Base-by-base conservation (phyloP, 2,888 invertebrate species). In the Agelastica alni region DNA sequence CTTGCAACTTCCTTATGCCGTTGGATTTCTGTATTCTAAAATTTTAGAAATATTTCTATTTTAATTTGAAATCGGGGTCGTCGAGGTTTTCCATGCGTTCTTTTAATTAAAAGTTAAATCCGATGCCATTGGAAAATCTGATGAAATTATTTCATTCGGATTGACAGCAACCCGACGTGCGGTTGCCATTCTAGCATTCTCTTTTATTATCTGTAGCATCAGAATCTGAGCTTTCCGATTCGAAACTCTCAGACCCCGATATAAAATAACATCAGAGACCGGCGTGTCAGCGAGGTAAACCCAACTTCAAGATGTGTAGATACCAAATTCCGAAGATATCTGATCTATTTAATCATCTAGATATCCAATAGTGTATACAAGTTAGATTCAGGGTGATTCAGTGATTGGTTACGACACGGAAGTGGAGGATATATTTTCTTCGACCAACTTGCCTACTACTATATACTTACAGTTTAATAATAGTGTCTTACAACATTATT, bases 301-400 rank as follows among this genome's bases (percentile, higher is more conserved):
- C 17, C 28, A 30, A 16, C 43, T 30, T 28, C 43, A 16, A 43
- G 56, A 54, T 56, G 41, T 16, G 54, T 37, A 41, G 60, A 60
- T 60, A 55, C 51, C 51, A 46, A 58, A 58, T 62, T 56, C 60
- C 56, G 13, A n/a, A 47, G 51, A 48, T 62, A 62, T 60, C 62
- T 57, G 60, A 61, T 61, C 41, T 43, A 46, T 48, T 55, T 53
- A 59, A 61, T 61, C 59, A 54, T 36, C 47, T 31, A 16, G 37
- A 55, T 57, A 61, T 59, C 59, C 46, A 58, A 55, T 54, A 54
- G 56, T 58, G 18, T 17, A 17, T 37, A 37, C 4, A 3, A n/a
- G 37, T 18, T 37, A 10, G 13, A 37, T 10, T n/a, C n/a, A 4
- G 18, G 37, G 18, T 37, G 16, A 4, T 3, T 7, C 4, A 18